phyloP scores from a whole-genome alignment of 2,113 vertebrate species.

The Brachypteracias leptosomus region DNA sequence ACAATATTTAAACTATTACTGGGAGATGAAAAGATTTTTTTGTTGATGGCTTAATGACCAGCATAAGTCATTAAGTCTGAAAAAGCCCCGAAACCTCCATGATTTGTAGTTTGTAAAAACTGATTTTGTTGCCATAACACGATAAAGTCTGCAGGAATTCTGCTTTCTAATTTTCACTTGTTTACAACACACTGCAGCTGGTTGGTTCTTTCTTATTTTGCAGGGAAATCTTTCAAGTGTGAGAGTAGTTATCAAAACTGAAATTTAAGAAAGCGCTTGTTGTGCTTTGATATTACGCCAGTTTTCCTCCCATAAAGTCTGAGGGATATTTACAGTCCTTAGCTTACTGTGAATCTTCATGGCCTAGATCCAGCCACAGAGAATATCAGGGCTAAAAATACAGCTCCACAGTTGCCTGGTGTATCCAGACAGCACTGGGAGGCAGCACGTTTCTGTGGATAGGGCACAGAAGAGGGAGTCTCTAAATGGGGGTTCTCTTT shows the following conservation, averaged over 20 bases:
- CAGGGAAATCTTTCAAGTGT: constrained; percentile 49
- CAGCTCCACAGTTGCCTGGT: constrained; percentile 15
- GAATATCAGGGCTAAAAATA: constrained; percentile 27
- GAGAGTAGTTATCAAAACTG: constrained; percentile 30
- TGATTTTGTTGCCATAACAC: constrained; percentile 63
- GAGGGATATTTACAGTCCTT: constrained; percentile 49
- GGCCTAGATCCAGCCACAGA: constrained; percentile 42
- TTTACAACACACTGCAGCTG: constrained; percentile 41
- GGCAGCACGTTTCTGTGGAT: constrained; percentile 42
- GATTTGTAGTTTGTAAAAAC: constrained; percentile 54
- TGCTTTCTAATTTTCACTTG: constrained; percentile 51
- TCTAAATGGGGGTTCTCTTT: background rate
- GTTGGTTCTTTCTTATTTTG: constrained; percentile 18
- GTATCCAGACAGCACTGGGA: constrained; percentile 38
- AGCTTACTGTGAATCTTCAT: constrained; percentile 55
- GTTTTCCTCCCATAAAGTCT: constrained; percentile 38
- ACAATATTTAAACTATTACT: constrained; percentile 37
- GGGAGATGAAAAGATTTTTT: constrained; percentile 45
- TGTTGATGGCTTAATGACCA: constrained; percentile 56
- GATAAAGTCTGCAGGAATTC: constrained; percentile 40
- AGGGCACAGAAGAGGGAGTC: background rate
- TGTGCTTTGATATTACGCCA: constrained; percentile 62
- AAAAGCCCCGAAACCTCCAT: constrained; percentile 48
- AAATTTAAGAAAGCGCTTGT: constrained; percentile 58
- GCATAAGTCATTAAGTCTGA: constrained; percentile 42